phyloP scores from a whole-genome alignment of 2,888 invertebrate genomes.

The Villa cingulata region DNA sequence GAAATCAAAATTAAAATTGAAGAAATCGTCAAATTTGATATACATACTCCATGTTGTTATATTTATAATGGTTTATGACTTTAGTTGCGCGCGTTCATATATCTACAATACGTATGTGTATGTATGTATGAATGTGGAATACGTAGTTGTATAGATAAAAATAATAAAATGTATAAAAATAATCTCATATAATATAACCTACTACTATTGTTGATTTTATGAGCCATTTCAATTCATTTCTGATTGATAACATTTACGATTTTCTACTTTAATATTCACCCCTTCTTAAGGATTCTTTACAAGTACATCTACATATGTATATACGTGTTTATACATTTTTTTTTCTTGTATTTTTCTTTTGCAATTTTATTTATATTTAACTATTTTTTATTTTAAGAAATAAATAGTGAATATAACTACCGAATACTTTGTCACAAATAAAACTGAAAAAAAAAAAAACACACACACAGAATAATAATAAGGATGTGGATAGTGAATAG shows the following conservation, averaged over 20 bases:
- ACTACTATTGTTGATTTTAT: background rate
- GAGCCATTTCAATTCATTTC: constrained; percentile 2
- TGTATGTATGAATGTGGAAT: background rate
- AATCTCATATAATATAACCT: too few relatives aligned
- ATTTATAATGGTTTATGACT: background rate
- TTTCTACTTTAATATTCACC: constrained; percentile 8
- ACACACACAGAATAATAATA: too few relatives aligned
- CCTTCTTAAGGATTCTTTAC: constrained; percentile 4
- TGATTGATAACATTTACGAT: constrained; percentile 7
- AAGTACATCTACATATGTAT: too few relatives aligned
- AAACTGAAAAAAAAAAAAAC: too few relatives aligned
- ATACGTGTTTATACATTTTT: too few relatives aligned
- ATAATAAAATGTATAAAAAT: too few relatives aligned
- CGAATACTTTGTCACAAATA: too few relatives aligned
- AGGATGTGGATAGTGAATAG: too few relatives aligned
- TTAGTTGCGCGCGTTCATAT: constrained; percentile 5
- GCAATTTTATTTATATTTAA: too few relatives aligned
- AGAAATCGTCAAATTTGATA: background rate
- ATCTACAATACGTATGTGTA: background rate
- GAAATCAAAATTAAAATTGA: constrained; percentile 4
- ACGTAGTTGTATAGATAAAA: too few relatives aligned
- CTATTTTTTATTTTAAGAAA: too few relatives aligned
- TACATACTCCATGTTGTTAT: background rate
- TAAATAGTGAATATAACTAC: too few relatives aligned
- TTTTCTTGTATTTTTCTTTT: background rate